Base-by-base conservation (phyloP, 2,113 vertebrate genomes). In the Embiotoca jacksoni region DNA sequence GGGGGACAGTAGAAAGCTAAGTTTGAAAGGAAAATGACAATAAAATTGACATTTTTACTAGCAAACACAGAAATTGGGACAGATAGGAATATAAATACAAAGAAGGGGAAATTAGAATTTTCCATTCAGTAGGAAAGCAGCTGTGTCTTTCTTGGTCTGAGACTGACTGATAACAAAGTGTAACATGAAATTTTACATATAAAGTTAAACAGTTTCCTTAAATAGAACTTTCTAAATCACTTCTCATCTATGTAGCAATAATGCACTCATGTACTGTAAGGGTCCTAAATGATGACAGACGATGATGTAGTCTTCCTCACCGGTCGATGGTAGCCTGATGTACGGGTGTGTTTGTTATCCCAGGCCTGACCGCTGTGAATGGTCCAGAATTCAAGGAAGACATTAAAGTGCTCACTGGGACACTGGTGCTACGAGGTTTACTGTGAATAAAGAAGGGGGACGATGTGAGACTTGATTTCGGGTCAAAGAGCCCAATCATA, bases 291-390 rank as follows among this genome's bases (percentile, higher is more conserved):
- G 1, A 52, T 6, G 52, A 50, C 35, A 56, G 0, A 37, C 13
- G n/a, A 44, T 13, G 9, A 16, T 67, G 6, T 64, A 67, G 7
- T 2, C 23, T 52, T 44, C 6, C 85, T 92, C 44, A 94, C 93
- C 81, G 75, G 32, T 89, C 79, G 9, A 58, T 63, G 15, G 86
- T 89, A 4, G 90, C 85, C 49, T 79, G 69, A 8, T 93, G 79
- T 49, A 91, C 65, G 2, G 91, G 85, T 9, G 36, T 78, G 55
- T 6, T 81, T 1, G 39, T 15, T 4, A 66, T 69, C 23, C 10
- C 59, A 1, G 81, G 13, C 31, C 44, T 78, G 80, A 92, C 31
- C 8, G 86, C 81, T 62, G 88, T 60, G 57, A 92, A 93, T 6
- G 85, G 87, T 69, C 92, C 92, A 2, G 13, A 63, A 73, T 68